Base-by-base conservation (phyloP, 35 echinoderm and acorn worm genomes). In the Patiria miniata region DNA sequence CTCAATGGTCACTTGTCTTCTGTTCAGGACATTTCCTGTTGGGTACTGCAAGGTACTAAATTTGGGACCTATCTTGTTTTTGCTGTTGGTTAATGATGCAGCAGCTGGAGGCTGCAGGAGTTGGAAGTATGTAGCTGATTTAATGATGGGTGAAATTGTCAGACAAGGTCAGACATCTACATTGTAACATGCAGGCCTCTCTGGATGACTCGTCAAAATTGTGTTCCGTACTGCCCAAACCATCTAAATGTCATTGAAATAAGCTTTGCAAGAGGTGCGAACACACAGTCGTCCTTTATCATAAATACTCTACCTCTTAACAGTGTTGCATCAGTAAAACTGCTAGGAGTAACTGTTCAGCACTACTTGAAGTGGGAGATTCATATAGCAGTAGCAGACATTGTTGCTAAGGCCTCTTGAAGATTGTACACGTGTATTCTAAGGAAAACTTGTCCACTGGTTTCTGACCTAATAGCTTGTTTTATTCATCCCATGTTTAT, bases 31-130 rank as follows among this genome's bases (percentile, higher is more conserved):
- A 69, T 85, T 18, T 17, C 23, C 7, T 54, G 59, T 65, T 7
- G 59, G 18, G 59, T 65, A 16, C 59, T 30, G 5, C 59, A 2
- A 21, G 59, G 59, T 65, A 65, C 59, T 7, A 65, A 65, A 30
- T 30, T n/a, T 65, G 59, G 59, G 59, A 9, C 59, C 59, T 30
- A 65, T 65, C 29, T 65, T 65, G 59, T 65, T 65, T 47, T 47
- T 47, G 42, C 4, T 12, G 12, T 12, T 12, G 42, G 42, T 47
- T 47, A 12, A 47, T 47, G 19, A 65, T 65, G 59, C 59, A 65
- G 0, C 59, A 30, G 59, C 19, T 65, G 19, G 59, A 65, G 19
- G 19, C 59, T 65, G 59, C 59, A 65, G 59, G 59, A 0, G 59
- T 65, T 65, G 59, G 59, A 65, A 65, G 59, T 65, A 1, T 65